phyloP scores from a whole-genome alignment of 2,113 vertebrate species.

The Fulmarus glacialis region DNA sequence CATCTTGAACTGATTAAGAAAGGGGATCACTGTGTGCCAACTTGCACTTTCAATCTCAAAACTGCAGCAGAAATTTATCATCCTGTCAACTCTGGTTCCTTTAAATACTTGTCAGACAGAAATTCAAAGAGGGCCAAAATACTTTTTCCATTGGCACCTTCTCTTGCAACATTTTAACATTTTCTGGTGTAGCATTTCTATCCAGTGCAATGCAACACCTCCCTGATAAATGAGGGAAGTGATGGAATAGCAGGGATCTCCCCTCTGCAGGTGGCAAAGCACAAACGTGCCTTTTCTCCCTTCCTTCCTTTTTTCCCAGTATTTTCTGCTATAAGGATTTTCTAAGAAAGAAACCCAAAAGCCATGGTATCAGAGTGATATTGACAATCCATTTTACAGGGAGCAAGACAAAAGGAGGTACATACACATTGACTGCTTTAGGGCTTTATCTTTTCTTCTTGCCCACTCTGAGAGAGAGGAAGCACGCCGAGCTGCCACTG shows the following conservation, averaged over 20 bases:
- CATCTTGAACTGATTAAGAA: constrained; percentile 41
- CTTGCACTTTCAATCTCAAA: constrained; percentile 30
- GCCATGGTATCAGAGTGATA: not conserved
- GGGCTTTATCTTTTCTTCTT: not conserved
- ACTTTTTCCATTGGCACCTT: not conserved
- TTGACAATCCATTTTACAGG: not conserved
- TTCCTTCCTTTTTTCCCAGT: accelerated
- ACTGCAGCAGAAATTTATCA: constrained; percentile 39
- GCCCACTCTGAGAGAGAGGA: not conserved
- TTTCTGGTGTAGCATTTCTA: not conserved
- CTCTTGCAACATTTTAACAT: not conserved
- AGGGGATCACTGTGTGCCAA: not conserved
- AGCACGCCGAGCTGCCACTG: not conserved
- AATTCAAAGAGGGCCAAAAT: not conserved
- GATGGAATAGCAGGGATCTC: not conserved
- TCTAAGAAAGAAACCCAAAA: not conserved
- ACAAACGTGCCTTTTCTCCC: not conserved
- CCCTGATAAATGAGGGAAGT: not conserved
- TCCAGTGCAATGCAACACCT: not conserved
- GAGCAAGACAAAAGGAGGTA: not conserved
- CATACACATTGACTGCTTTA: not conserved
- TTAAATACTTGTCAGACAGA: constrained; percentile 3
- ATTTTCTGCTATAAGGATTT: not conserved
- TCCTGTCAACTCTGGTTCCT: constrained; percentile 9
- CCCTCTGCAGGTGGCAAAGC: not conserved